Evolutionary conservation across 2,113 vertebrate genomes (phyloP).

Genomic region (Trogon surrucura): DNA sequence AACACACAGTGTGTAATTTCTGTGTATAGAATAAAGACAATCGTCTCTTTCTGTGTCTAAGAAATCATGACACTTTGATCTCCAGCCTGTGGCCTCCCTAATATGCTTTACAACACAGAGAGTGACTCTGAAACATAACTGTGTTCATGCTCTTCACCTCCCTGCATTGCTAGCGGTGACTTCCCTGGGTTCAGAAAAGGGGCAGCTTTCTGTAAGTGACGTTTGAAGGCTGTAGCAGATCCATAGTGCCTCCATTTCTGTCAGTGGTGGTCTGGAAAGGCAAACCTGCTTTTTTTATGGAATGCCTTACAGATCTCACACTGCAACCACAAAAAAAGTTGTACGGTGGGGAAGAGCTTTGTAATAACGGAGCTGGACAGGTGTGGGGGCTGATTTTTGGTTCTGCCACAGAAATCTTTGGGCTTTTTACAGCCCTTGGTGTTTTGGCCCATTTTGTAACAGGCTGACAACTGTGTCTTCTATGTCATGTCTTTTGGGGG

Average conservation of each 20-base stretch:
- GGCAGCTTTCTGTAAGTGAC: fast-evolving
- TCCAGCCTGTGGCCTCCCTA: background rate
- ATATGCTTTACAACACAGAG: background rate
- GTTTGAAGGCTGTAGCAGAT: background rate
- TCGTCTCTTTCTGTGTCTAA: background rate
- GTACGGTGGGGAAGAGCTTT: background rate
- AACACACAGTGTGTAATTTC: background rate
- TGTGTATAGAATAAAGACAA: background rate
- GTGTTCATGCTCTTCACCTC: background rate
- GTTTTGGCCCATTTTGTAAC: background rate
- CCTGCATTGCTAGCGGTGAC: background rate
- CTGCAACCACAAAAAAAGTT: background rate
- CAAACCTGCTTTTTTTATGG: background rate
- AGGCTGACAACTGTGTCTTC: background rate
- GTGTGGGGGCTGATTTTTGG: fast-evolving
- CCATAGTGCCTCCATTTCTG: fast-evolving
- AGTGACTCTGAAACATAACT: background rate
- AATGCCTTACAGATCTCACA: background rate
- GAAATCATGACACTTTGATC: background rate
- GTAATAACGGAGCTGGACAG: background rate
- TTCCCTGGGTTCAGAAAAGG: background rate
- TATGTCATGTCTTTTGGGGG: background rate
- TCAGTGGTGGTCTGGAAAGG: fast-evolving
- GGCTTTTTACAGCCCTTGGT: background rate
- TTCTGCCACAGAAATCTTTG: background rate